A percentile compares a stretch with the other conserved stretches of the same genome.
phyloP scores from a whole-genome alignment of 1,140 invertebrate species.

The Euura lappo region DNA sequence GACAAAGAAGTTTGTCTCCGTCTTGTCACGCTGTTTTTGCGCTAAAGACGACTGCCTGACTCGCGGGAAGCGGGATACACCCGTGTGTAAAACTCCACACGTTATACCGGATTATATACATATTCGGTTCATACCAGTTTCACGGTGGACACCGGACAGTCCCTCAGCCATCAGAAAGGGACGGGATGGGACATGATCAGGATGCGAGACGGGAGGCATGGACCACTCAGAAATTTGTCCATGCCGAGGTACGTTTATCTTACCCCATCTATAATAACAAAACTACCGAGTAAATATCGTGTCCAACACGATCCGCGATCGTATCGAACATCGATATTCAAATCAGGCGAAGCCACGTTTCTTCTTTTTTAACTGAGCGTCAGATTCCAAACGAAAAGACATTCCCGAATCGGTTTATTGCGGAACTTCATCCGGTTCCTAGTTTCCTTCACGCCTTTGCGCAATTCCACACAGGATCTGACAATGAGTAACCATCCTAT shows the following conservation, averaged over 20 bases:
- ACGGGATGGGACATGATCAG: background rate
- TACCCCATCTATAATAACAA: background rate
- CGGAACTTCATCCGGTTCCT: too few relatives aligned
- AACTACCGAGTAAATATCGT: background rate
- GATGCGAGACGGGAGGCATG: background rate
- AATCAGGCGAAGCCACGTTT: too few relatives aligned
- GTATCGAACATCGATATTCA: too few relatives aligned
- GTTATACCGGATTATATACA: background rate
- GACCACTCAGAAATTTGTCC: background rate
- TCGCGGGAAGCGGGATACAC: background rate
- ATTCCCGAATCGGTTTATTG: too few relatives aligned
- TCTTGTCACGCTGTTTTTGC: conserved; percentile 6
- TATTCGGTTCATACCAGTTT: background rate
- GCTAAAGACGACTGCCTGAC: background rate
- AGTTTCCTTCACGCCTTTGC: too few relatives aligned
- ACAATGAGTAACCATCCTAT: too few relatives aligned
- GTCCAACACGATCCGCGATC: background rate
- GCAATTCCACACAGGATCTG: too few relatives aligned
- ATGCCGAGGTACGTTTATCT: background rate
- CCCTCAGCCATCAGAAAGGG: background rate
- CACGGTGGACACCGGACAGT: background rate
- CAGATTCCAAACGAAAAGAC: too few relatives aligned
- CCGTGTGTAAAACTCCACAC: background rate
- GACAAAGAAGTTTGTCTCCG: conserved; percentile 4
- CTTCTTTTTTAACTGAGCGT: too few relatives aligned